Evolutionary conservation across 2,888 invertebrate species (phyloP), one percentile per base, ranked within the genome.

Genomic region (Dorcus hopei): DNA sequence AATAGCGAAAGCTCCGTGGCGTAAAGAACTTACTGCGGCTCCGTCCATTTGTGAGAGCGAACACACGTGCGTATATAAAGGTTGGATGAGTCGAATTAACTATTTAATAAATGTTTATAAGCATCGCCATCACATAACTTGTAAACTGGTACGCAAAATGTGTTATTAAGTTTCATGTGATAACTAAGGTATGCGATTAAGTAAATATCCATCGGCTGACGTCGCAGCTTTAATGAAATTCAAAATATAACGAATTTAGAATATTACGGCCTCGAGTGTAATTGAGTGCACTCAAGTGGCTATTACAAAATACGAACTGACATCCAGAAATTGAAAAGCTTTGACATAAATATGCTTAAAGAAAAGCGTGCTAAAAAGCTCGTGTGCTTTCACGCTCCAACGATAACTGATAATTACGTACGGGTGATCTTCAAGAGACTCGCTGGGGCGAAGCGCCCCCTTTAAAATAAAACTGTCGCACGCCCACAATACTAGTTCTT

Each of bases 321-420:
- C 77, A 72, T 74, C 69, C 66, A 67, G 63, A 69, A 72, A 74
- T 72, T 71, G 73, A 74, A 74, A 74, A 72, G 76, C 76, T 75
- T 76, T 76, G 76, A 76, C 73, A 75, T 73, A 75, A 77, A 77
- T 76, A 77, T 76, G 74, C 74, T 76, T 76, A 75, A 76, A 76
- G 75, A 76, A 75, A 72, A 71, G 69, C 73, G 74, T 71, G 72
- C 72, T 73, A 75, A 77, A 77, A 75, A 76, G 75, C 73, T 74
- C 71, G 75, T 72, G 73, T 71, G 74, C 74, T 73, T 75, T 77
- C 72, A 75, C 74, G 74, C 70, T 69, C 68, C 71, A 73, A 55
- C 67, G 77, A 73, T 77, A 77, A 77, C 77, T 72, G 77, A 77
- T 78, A 78, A 78, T 78, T 78, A 78, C 77, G 77, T 76, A 73